Evolutionary conservation across 2,113 vertebrate species (phyloP), one percentile per base, ranked within the genome.

Genomic region (Castor canadensis): DNA sequence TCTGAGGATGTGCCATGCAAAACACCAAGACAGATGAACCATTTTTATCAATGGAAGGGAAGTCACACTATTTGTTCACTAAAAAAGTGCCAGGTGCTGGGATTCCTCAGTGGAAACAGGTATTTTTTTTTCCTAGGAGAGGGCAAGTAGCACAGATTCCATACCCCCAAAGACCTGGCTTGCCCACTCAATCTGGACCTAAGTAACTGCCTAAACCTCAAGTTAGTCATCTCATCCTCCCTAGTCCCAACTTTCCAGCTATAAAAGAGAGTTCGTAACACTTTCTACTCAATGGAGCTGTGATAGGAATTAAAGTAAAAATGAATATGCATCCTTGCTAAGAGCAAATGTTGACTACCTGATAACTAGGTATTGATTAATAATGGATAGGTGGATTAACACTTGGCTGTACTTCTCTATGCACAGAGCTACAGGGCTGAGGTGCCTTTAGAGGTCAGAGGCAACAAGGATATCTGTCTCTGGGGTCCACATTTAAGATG

Each of bases 401-500:
- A 22, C 11, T 64, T 35, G 32, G 5, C 8, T 4, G 16, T 30
- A 15, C 5, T 93, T 79, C 40, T 19, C 40, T 2, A 49, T 32
- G 9, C 13, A 32, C 43, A 43, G 30, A 64, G 9, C 35, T 38
- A 6, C 15, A 24, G 3, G 54, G 26, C 9, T 45, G 22, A 35
- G 30, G 30, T 0, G 22, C 5, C 1, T 40, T 2, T 17, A 3
- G 58, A 2, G 15, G 9, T 17, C 15, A 43, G 64, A 5, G 38
- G 6, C 19, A 28, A 3, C 4, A 5, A 49, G 32, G 40, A 4
- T 40, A 35, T 38, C 19, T 17, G 2, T 43, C 12, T 22, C 52
- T 28, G 2, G 9, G 10, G n/a, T 49, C 3, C 13, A 9, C 45
- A 9, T 16, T 32, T 22, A 26, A 35, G 28, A n/a, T 62, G 47